phyloP scores from a whole-genome alignment of 2,113 vertebrate species.

The Irena cyanogastra region DNA sequence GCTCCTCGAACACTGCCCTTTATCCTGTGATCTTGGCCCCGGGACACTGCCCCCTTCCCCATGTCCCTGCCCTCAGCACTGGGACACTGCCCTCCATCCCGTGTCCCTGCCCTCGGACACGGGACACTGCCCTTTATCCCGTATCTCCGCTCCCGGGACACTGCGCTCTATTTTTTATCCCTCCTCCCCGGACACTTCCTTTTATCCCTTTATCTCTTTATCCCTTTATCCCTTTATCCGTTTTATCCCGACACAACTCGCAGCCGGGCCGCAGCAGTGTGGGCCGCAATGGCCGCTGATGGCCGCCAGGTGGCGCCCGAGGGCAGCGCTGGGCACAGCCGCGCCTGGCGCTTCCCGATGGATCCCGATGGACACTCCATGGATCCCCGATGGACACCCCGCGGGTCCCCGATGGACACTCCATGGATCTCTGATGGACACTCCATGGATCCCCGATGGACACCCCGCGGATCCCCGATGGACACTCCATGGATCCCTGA shows the following conservation, averaged over 20 bases:
- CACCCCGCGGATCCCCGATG: too few species aligned
- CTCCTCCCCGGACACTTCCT: neutral
- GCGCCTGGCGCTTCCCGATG: neutral
- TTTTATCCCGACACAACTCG: neutral
- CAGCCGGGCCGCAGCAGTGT: neutral
- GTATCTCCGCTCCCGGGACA: neutral
- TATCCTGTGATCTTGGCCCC: neutral
- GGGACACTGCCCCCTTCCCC: neutral
- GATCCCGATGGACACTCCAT: neutral
- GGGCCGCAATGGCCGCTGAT: neutral
- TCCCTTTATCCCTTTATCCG: too few species aligned
- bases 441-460: fast-evolving
- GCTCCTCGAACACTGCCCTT: neutral
- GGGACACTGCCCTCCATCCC: neutral
- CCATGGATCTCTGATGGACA: fast-evolving
- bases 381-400: neutral
- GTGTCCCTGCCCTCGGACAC: too few species aligned
- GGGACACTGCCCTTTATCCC: neutral
- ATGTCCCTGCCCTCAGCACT: neutral
- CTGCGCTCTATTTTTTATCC: neutral
- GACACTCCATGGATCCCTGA: neutral
- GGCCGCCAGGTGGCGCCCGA: neutral
- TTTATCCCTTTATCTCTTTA: neutral
- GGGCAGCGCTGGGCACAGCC: neutral
- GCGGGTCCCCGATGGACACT: neutral